phyloP scores from a whole-genome alignment of 2,888 invertebrate species.

The Pandemis heparana region DNA sequence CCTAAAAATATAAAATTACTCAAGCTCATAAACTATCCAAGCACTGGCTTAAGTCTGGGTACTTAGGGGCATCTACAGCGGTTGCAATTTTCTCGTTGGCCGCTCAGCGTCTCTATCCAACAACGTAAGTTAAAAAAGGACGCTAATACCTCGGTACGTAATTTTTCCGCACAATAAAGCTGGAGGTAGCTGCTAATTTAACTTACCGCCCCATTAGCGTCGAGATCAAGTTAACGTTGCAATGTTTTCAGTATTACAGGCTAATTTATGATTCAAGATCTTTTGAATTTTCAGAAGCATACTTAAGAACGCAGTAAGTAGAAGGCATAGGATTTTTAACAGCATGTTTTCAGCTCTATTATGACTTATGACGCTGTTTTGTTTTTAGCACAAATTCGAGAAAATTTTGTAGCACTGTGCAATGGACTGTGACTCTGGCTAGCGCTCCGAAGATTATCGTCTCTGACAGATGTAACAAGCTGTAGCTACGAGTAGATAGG shows the following conservation, averaged over 20 bases:
- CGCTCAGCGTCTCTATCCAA: background rate
- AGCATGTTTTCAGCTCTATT: too few relatives aligned
- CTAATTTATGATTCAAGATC: background rate
- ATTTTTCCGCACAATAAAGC: conserved; percentile 58
- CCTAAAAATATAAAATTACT: too few relatives aligned
- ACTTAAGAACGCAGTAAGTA: background rate
- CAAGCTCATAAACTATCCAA: too few relatives aligned
- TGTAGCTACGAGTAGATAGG: too few relatives aligned
- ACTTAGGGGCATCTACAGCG: background rate
- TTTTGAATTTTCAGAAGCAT: background rate
- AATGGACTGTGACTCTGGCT: too few relatives aligned
- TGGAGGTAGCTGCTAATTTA: conserved; percentile 44
- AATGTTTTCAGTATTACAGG: conserved; percentile 7
- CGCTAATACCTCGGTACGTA: background rate
- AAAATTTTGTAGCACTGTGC: too few relatives aligned
- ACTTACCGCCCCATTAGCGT: conserved; percentile 54
- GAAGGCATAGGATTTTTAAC: too few relatives aligned
- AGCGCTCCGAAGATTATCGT: too few relatives aligned
- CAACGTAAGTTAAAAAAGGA: background rate
- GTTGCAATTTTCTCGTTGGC: background rate
- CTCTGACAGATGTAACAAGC: too few relatives aligned
- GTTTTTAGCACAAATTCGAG: too few relatives aligned
- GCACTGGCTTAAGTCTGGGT: too few relatives aligned
- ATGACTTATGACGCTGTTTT: too few relatives aligned
- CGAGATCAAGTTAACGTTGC: conserved; percentile 36